Conservation (phyloP, 2,797 vertebrate genomes). For the Octomys mimax region DNA sequence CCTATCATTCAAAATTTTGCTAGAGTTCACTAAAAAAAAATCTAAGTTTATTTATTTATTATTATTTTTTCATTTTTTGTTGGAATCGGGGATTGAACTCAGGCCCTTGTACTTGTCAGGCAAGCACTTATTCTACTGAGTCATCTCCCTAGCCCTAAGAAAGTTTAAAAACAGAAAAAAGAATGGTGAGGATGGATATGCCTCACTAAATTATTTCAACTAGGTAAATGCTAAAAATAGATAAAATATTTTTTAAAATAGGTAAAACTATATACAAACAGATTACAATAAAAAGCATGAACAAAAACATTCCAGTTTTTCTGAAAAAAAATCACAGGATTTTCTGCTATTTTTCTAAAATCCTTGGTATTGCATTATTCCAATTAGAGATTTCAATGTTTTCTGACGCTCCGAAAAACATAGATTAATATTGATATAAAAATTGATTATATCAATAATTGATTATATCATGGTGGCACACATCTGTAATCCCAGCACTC, state of each 20-base stretch:
- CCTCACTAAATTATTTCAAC: not conserved
- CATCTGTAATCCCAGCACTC: too few relatives aligned
- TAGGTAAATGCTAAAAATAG: not conserved
- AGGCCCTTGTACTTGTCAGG: too few relatives aligned
- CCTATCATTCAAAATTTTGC: not conserved
- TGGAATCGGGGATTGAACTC: too few relatives aligned
- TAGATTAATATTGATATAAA: not conserved
- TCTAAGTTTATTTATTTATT: too few relatives aligned
- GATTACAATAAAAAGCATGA: slow-evolving; percentile 19
- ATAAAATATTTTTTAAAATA: not conserved
- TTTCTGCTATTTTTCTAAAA: slow-evolving; percentile 18
- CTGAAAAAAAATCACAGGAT: not conserved
- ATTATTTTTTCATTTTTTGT: too few relatives aligned
- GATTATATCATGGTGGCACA: too few relatives aligned
- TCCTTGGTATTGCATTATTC: not conserved
- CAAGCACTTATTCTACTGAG: too few relatives aligned
- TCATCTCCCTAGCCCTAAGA: not conserved
- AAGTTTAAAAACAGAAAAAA: not conserved
- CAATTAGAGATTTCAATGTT: slow-evolving; percentile 26
- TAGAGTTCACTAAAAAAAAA: not conserved
- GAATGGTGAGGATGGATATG: not conserved
- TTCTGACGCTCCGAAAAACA: not conserved
- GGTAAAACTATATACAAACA: not conserved
- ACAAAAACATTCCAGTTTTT: slow-evolving; percentile 25
- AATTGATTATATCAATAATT: not conserved